Percentiles rank a stretch among this genome's conserved stretches.
phyloP scores from a whole-genome alignment of 2,888 invertebrate genomes.

The Malacosoma neustria region DNA sequence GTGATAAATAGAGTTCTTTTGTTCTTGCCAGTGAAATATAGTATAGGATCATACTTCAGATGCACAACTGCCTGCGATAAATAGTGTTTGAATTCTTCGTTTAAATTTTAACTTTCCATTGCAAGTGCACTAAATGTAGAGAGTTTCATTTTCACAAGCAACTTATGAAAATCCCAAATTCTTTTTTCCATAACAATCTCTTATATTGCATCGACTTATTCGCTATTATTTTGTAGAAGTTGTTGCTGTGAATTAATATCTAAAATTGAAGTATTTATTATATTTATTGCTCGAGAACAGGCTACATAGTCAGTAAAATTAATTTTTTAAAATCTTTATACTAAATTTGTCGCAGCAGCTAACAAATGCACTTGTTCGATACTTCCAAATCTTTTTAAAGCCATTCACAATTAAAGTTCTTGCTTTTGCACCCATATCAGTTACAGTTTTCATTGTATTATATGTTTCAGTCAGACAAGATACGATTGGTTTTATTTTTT shows the following conservation, averaged over 20 bases:
- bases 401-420: slow-evolving; percentile 10
- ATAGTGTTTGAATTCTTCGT: slow-evolving; percentile 25
- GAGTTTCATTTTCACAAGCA: slow-evolving; percentile 8
- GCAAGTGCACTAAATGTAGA: slow-evolving; percentile 4
- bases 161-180: slow-evolving; percentile 18
- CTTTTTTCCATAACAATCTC: slow-evolving; percentile 12
- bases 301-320: slow-evolving; percentile 6
- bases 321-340: slow-evolving; percentile 4
- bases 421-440: slow-evolving; percentile 16
- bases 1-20: slow-evolving; percentile 20
- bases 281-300: slow-evolving; percentile 2
- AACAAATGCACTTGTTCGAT: slow-evolving; percentile 5
- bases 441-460: slow-evolving; percentile 19
- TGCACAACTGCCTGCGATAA: slow-evolving; percentile 25
- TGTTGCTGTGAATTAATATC: slow-evolving; percentile 13
- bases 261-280: slow-evolving; percentile 18
- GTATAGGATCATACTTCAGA: no score
- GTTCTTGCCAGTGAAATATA: no score
- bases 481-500: slow-evolving; percentile 14
- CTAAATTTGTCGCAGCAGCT: slow-evolving; percentile 3
- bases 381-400: slow-evolving; percentile 4
- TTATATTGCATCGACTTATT: slow-evolving; percentile 15
- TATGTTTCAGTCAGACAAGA: slow-evolving; percentile 21
- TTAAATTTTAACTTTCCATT: slow-evolving; percentile 18
- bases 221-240: slow-evolving; percentile 18